phyloP scores from a whole-genome alignment of 2,113 vertebrate species.

The Crypturellus undulatus region DNA sequence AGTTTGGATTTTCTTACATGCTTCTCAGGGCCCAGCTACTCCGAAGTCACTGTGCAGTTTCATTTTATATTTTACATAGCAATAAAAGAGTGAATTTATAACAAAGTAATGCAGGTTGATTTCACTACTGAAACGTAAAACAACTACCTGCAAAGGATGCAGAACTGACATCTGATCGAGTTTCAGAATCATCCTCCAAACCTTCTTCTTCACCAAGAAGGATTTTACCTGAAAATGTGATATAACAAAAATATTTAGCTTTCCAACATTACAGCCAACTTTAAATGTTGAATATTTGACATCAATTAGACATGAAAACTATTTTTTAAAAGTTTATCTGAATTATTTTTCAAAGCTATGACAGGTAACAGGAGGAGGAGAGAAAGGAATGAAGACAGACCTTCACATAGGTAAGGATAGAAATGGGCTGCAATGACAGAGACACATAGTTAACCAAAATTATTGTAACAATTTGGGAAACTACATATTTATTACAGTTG shows the following conservation, averaged over 20 bases:
- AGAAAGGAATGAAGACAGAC: background rate
- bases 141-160: constrained; percentile 86
- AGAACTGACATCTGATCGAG: constrained; percentile 83
- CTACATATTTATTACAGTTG: background rate
- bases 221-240: constrained; percentile 85
- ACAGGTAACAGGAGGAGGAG: background rate
- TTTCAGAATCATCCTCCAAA: constrained; percentile 92
- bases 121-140: background rate
- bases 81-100: background rate
- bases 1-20: no score
- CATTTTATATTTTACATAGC: fast-evolving
- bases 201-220: constrained; percentile 91
- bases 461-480: background rate
- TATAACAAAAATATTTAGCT: background rate
- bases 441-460: background rate
- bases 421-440: background rate
- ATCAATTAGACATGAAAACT: background rate
- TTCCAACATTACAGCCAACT: background rate
- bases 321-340: background rate
- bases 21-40: no score
- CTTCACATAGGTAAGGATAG: background rate
- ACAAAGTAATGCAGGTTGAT: background rate
- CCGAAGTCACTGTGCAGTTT: background rate
- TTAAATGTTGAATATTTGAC: background rate
- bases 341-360: background rate